A percentile compares a stretch with the other conserved stretches of the same genome.
phyloP scores from a whole-genome alignment of 2,113 vertebrate genomes.

The Burhinus oedicnemus region DNA sequence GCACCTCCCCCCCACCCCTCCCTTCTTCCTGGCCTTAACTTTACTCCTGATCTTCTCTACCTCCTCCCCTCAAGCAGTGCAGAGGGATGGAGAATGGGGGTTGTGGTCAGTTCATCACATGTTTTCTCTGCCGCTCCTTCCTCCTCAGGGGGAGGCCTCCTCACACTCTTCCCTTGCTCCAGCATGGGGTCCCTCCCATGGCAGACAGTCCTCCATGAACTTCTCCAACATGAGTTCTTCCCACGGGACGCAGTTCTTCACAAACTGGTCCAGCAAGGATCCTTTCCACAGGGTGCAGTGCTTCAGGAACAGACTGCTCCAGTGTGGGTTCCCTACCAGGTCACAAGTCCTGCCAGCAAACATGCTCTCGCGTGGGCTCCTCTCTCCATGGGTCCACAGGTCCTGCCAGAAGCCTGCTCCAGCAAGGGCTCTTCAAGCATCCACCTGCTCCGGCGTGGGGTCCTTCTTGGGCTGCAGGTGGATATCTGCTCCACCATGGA shows the following conservation, averaged over 20 bases:
- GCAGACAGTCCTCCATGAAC: background rate
- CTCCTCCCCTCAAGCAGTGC: background rate
- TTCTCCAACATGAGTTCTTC: background rate
- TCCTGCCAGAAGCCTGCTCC: no score
- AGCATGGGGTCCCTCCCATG: background rate
- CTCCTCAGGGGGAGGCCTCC: background rate
- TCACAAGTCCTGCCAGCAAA: background rate
- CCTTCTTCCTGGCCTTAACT: background rate
- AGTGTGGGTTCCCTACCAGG: background rate
- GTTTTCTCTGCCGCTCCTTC: background rate
- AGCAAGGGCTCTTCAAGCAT: background rate
- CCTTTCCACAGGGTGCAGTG: background rate
- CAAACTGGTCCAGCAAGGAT: no score
- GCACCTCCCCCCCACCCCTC: background rate
- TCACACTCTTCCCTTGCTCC: background rate
- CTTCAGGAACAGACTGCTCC: background rate
- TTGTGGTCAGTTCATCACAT: background rate
- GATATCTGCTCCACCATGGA: background rate
- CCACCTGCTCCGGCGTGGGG: background rate
- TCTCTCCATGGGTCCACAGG: no score
- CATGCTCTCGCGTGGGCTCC: no score
- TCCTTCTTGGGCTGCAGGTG: background rate
- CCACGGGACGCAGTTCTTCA: background rate
- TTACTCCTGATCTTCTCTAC: background rate
- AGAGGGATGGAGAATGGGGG: no score